Evolutionary conservation across 1,140 invertebrate species (phyloP).

Genomic region (silkworm (Bombyx mori)): ASM3026992v2 NC_085107.1:20400001-20400500

Average conservation of each 20-base stretch:
- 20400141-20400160: too few relatives aligned
- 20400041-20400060: too few relatives aligned
- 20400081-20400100: too few relatives aligned
- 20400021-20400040: too few relatives aligned
- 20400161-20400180: too few relatives aligned
- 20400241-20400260: constrained; percentile 19
- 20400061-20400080: too few relatives aligned
- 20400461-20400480: constrained; percentile 84
- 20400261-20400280: constrained; percentile 18
- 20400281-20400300: constrained; percentile 19
- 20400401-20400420: constrained; percentile 45
- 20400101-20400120: too few relatives aligned
- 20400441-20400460: constrained; percentile 84
- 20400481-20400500: constrained; percentile 82
- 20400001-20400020: too few relatives aligned
- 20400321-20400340: constrained; percentile 64
- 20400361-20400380: constrained; percentile 57
- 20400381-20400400: constrained; percentile 55
- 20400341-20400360: constrained; percentile 58
- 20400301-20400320: constrained; percentile 43
- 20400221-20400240: not conserved
- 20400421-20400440: constrained; percentile 76
- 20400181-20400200: too few relatives aligned
- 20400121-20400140: too few relatives aligned
- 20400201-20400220: too few relatives aligned